These are phyloP conservation scores for Geodia barretti DNA, from an alignment of 37 sponge, comb jelly and placozoan species.

Conservation along the genomic window DNA sequence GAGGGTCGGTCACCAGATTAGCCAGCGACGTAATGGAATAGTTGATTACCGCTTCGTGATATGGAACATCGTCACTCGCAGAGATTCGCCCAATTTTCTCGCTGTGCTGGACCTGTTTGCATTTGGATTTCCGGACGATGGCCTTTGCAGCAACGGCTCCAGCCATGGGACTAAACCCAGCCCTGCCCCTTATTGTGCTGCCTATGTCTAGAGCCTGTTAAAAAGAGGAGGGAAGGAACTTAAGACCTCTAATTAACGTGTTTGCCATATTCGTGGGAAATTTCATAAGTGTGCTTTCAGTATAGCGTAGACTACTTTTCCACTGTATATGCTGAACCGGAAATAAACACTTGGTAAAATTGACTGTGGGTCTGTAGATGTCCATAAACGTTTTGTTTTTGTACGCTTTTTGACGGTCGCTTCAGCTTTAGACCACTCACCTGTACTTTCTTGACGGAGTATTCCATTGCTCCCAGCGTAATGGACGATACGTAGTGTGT, in stretches of 20 bases:
- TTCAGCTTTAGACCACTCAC: too few species aligned
- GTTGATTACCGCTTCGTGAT: neutral
- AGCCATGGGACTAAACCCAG: neutral
- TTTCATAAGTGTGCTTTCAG: too few species aligned
- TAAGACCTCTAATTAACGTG: too few species aligned
- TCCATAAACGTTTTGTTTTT: too few species aligned
- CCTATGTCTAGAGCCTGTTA: neutral
- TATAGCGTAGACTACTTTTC: too few species aligned
- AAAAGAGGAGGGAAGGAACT: too few species aligned
- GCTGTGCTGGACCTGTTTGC: neutral
- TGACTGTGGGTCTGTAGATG: too few species aligned
- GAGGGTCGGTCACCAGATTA: neutral
- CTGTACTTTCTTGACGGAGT: neutral
- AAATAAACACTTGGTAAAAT: too few species aligned
- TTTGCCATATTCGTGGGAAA: too few species aligned
- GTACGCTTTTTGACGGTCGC: too few species aligned
- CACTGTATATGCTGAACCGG: too few species aligned
- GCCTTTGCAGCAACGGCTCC: neutral
- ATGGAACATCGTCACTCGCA: neutral
- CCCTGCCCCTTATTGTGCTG: neutral
- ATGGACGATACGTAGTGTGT: conserved; percentile 9
- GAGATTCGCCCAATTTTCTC: neutral
- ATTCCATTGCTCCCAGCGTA: neutral
- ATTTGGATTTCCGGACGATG: neutral
- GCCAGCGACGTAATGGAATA: neutral